Conservation (phyloP, 1,140 invertebrate species). For the Drosophila sulfurigaster region DNA sequence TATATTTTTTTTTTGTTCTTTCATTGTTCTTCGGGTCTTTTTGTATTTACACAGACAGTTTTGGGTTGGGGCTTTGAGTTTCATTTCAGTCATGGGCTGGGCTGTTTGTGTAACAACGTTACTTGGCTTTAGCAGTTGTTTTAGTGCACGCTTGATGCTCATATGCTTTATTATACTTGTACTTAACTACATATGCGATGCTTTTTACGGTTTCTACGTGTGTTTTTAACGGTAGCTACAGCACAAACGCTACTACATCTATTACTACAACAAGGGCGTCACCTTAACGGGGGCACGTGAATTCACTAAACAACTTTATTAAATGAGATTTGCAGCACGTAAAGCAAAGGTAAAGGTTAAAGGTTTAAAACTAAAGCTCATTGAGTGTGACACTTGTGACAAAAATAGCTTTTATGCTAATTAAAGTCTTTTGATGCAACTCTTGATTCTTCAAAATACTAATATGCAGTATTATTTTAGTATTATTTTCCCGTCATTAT, state of each 20-base stretch:
- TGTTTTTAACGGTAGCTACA: constrained; percentile 41
- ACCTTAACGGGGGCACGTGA: constrained; percentile 6
- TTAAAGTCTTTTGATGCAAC: too few species aligned
- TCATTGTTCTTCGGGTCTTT: not conserved
- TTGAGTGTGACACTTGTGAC: too few species aligned
- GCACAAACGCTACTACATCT: constrained; percentile 4
- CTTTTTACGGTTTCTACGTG: constrained; percentile 72
- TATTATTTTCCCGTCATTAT: too few species aligned
- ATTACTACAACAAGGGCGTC: constrained; percentile 4
- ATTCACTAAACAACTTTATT: constrained; percentile 14
- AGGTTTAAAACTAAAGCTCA: too few species aligned
- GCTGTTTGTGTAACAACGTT: constrained; percentile 19
- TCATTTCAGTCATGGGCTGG: not conserved
- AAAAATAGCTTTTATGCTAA: too few species aligned
- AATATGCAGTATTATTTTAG: too few species aligned
- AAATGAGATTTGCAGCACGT: constrained; percentile 8
- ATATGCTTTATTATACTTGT: constrained; percentile 71
- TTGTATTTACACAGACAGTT: constrained; percentile 10
- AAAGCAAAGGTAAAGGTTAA: too few species aligned
- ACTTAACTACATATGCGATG: constrained; percentile 56
- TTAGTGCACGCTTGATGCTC: constrained; percentile 62
- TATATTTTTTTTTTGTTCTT: not conserved
- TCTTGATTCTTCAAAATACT: too few species aligned
- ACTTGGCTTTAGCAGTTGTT: constrained; percentile 38
- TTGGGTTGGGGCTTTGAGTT: not conserved